These are phyloP conservation scores for Chirona hameri DNA, from an alignment of 2,888 invertebrate genomes.

Conservation along the genomic window DNA sequence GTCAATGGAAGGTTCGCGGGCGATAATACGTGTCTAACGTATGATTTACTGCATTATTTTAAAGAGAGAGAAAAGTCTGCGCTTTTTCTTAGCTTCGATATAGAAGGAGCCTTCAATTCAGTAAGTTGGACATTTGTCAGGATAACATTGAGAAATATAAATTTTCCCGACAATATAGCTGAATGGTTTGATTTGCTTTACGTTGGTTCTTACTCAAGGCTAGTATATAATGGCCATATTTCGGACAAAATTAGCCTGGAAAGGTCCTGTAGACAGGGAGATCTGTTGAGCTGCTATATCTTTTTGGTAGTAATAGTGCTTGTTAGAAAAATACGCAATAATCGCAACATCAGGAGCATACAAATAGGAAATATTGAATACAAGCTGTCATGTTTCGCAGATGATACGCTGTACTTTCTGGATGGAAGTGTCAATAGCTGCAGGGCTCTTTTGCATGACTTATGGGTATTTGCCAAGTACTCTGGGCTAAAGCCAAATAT, in stretches of 20 bases:
- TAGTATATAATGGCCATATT: background rate
- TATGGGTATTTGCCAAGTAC: background rate
- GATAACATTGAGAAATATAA: background rate
- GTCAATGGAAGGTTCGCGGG: background rate
- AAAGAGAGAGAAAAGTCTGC: background rate
- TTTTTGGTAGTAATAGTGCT: background rate
- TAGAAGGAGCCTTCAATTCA: background rate
- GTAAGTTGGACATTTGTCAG: background rate
- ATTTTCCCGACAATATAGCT: background rate
- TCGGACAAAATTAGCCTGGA: background rate
- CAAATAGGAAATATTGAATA: background rate
- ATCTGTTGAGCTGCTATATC: background rate
- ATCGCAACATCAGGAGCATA: background rate
- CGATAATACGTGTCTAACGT: background rate
- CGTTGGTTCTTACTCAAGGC: background rate
- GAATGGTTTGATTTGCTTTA: background rate
- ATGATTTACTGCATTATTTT: background rate
- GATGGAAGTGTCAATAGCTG: background rate
- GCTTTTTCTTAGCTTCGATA: background rate
- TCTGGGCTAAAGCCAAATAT: background rate
- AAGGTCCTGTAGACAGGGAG: background rate
- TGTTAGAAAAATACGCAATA: background rate
- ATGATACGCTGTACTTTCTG: background rate
- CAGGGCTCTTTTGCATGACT: background rate
- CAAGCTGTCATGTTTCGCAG: background rate